Evolutionary conservation across 2,888 invertebrate genomes (phyloP).

Genomic region (Carterocephalus palaemon): DNA sequence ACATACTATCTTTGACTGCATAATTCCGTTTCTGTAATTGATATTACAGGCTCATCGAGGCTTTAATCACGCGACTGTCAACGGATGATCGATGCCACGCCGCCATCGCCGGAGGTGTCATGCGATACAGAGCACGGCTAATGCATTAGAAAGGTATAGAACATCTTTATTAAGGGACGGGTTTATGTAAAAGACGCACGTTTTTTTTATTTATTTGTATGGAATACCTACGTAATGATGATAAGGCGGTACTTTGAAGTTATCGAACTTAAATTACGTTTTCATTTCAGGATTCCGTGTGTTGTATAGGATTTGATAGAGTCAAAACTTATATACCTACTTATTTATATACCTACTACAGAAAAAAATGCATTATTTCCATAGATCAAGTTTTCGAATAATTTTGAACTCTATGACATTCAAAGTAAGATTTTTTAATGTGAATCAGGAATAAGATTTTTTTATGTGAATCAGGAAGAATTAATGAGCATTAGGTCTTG

Average conservation of each 20-base stretch:
- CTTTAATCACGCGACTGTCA: slow-evolving; percentile 25
- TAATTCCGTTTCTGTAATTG: slow-evolving; percentile 11
- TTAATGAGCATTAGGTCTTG: slow-evolving; percentile 28
- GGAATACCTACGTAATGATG: too few relatives aligned
- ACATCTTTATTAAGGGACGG: slow-evolving; percentile 12
- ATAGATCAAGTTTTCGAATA: slow-evolving; percentile 30
- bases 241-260: too few relatives aligned
- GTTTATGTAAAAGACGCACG: background rate
- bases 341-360: too few relatives aligned
- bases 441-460: too few relatives aligned
- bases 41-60: slow-evolving; percentile 20
- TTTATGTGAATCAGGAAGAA: too few relatives aligned
- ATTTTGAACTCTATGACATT: slow-evolving; percentile 36
- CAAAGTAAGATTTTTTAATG: slow-evolving; percentile 25
- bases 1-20: background rate
- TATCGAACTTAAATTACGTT: too few relatives aligned
- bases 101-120: slow-evolving; percentile 15
- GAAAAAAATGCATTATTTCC: slow-evolving; percentile 40
- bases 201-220: slow-evolving; percentile 4
- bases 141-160: slow-evolving; percentile 8
- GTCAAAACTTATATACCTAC: too few relatives aligned
- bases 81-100: slow-evolving; percentile 20
- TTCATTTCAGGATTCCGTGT: too few relatives aligned
- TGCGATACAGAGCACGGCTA: slow-evolving; percentile 15
- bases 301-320: too few relatives aligned